Evolutionary conservation across 2,888 invertebrate species (phyloP).

Genomic region (Acleris holmiana): DNA sequence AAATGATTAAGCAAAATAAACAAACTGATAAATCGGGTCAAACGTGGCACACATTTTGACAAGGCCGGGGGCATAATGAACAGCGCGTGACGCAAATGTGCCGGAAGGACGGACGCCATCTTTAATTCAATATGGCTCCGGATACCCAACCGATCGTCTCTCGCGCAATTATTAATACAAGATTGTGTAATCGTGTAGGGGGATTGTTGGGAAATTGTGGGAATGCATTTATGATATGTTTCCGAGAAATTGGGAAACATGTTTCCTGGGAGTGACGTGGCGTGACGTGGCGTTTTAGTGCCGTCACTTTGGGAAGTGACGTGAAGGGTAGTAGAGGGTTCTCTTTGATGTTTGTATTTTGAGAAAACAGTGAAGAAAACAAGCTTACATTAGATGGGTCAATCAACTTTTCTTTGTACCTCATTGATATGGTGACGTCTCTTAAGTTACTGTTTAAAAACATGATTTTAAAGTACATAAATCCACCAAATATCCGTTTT

Average conservation of each 20-base stretch:
- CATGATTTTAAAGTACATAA: too few relatives aligned
- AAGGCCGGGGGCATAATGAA: conserved; percentile 14
- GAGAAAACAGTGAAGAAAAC: too few relatives aligned
- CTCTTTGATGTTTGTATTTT: not conserved
- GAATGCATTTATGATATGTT: not conserved
- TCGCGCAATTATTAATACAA: conserved; percentile 22
- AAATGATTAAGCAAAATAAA: conserved; percentile 22
- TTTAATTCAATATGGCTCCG: conserved; percentile 30
- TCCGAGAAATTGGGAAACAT: not conserved
- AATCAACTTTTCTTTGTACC: too few relatives aligned
- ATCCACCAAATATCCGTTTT: too few relatives aligned
- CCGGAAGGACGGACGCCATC: conserved; percentile 21
- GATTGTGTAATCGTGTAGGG: not conserved
- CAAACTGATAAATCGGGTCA: conserved; percentile 24
- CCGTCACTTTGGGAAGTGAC: not conserved
- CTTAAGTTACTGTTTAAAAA: too few relatives aligned
- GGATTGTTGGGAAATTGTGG: not conserved
- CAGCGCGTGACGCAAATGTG: conserved; percentile 4
- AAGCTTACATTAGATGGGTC: too few relatives aligned
- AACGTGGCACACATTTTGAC: conserved; percentile 15
- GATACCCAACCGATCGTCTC: conserved; percentile 14
- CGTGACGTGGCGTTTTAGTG: conserved; percentile 1
- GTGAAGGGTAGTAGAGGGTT: not conserved
- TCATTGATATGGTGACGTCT: too few relatives aligned
- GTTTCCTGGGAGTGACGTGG: conserved; percentile 7